Evolutionary conservation across 2,113 vertebrate genomes (phyloP).

Genomic region (Hassar affinis): DNA sequence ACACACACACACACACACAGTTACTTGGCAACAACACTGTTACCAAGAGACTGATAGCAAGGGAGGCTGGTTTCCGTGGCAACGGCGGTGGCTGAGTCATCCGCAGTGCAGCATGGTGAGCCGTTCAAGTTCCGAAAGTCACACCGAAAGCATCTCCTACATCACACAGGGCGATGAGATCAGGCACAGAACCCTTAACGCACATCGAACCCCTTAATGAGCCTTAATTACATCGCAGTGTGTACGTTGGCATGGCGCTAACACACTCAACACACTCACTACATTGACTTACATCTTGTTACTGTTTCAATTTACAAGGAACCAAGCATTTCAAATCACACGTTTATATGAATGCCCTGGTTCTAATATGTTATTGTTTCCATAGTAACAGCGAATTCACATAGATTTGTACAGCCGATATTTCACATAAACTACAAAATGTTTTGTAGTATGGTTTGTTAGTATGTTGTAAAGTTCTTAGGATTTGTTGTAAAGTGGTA

Average conservation of each 20-base stretch:
- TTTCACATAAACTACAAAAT: background rate
- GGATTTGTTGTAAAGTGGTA: background rate
- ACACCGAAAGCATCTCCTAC: conserved; percentile 41
- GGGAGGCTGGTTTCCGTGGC: conserved; percentile 59
- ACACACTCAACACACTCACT: background rate
- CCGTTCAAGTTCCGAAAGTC: conserved; percentile 47
- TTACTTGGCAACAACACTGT: conserved; percentile 63
- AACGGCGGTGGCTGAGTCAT: conserved; percentile 63
- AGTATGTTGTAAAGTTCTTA: background rate
- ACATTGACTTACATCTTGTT: background rate
- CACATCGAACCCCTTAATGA: background rate
- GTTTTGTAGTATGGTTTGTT: background rate
- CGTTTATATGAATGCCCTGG: background rate
- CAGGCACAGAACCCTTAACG: background rate
- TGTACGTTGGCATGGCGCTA: background rate
- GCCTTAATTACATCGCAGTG: background rate
- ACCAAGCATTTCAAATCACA: background rate
- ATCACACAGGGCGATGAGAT: background rate
- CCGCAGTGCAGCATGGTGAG: conserved; percentile 57
- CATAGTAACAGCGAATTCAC: background rate
- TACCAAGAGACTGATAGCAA: conserved; percentile 62
- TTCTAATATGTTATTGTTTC: background rate
- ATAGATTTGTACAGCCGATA: background rate
- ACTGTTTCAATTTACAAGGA: background rate
- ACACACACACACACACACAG: conserved; percentile 42